Conservation (phyloP, 2,113 vertebrate species). For the Sprattus sprattus region DNA sequence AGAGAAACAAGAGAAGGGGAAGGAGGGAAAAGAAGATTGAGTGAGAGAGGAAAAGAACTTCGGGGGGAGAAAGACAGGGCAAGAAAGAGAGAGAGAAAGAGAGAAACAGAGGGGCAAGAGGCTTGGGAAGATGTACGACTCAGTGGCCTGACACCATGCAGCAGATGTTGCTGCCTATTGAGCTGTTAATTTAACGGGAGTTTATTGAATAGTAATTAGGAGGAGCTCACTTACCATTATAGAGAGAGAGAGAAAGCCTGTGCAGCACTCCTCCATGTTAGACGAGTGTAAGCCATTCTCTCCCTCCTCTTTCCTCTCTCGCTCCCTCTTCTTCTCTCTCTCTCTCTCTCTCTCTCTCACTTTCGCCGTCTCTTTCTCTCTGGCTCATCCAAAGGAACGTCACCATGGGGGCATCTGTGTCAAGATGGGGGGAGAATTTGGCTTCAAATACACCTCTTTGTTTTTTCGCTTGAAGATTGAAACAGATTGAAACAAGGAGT, state of each 20-base stretch:
- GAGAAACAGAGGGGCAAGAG: conserved; percentile 17
- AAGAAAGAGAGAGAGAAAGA: conserved; percentile 16
- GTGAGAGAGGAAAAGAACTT: conserved; percentile 12
- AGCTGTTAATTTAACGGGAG: conserved; percentile 78
- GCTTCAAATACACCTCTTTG: background rate
- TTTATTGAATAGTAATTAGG: conserved; percentile 79
- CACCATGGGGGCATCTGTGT: conserved; percentile 6
- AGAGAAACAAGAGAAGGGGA: background rate
- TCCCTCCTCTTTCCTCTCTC: background rate
- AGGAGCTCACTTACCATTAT: conserved; percentile 71
- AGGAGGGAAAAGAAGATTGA: conserved; percentile 6
- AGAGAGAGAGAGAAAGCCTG: conserved; percentile 42
- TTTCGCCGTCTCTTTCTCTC: background rate
- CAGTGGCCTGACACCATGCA: conserved; percentile 67
- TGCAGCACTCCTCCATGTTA: conserved; percentile 24
- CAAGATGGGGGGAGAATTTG: background rate
- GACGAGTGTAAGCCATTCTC: conserved; percentile 24
- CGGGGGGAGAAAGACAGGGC: conserved; percentile 17
- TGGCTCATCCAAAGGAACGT: background rate
- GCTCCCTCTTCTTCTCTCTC: conserved; percentile 10
- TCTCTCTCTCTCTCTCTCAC: conserved; percentile 16
- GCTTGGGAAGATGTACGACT: conserved; percentile 64
- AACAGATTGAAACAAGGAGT: conserved; percentile 13
- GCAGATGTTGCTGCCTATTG: conserved; percentile 77
- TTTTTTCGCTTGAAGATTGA: background rate